Base-by-base conservation (phyloP, 2,797 vertebrate genomes). In the Gephyroberyx darwinii region DNA sequence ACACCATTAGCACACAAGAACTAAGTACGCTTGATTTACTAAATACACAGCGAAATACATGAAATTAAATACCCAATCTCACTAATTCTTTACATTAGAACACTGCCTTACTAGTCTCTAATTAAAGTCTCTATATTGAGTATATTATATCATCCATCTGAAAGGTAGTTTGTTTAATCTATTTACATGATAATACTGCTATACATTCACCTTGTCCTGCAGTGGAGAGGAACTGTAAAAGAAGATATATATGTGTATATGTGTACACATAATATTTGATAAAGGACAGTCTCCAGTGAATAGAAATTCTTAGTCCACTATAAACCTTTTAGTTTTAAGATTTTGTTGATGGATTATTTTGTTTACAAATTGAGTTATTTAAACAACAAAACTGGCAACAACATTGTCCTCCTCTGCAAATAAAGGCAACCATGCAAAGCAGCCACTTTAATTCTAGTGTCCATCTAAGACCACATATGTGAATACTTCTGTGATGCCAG, bases 101-200 rank as follows among this genome's bases (percentile, higher is more conserved):
- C 20, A 75, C 57, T 71, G 22, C 75, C 52, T 78, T 79, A 69
- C 78, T 82, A 82, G 59, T 75, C 71, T 84, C 68, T 75, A 82
- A 80, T 56, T 79, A 79, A 77, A n/a, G n/a, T n/a, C n/a, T n/a
- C 78, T 85, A 75, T 78, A 65, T 16, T 63, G 60, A 86, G 56
- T 69, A 77, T 35, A 30, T 16, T 43, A 31, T 33, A 71, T 65
- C 39, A 61, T 80, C 54, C 58, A 73, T 61, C 66, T 66, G 60
- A 71, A 82, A 71, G 37, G 60, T 55, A 80, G 64, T 75, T 63
- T 48, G 47, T 75, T 83, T 67, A 13, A 64, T 74, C 63, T 91
- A 90, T 90, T 82, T 89, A 90, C 83, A 90, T 33, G 37, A 62
- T 86, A 85, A 90, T 81, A 90, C 75, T 90, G 78, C 63, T 80